Base-by-base conservation (phyloP, 2,797 vertebrate genomes). In the Eulemur mongoz region DNA sequence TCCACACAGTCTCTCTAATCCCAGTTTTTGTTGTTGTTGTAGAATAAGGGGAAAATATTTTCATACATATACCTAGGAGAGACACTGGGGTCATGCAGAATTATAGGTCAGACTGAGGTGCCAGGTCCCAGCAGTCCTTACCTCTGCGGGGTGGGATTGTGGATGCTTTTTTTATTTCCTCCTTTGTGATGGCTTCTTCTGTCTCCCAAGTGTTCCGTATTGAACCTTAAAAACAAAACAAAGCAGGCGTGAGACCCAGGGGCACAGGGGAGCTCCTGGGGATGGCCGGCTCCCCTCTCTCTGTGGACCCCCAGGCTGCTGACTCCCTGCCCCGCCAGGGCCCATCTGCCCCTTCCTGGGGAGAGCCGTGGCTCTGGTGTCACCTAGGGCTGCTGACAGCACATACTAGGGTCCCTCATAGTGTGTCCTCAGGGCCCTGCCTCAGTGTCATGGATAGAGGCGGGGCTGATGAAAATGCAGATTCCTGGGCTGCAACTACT, bases 11-110 rank as follows among this genome's bases (percentile, higher is more conserved):
- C 86, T 89, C 78, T 91, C 45, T 57, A 65, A 88, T 72, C 61
- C 15, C 14, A 27, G 15, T 45, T 95, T 59, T 80, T 85, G 22
- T 81, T 61, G 18, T 35, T 83, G 32, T 70, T 57, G 43, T 93
- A 84, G 90, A 79, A 70, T 48, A 87, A 73, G 67, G 67, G 92
- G 89, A 54, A 88, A 78, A 30, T 81, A 85, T 70, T 75, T 89
- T 76, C 63, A 50, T 69, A 70, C 10, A 17, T 52, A 43, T 35
- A 35, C 52, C 45, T 89, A n/a, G 59, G 38, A 87, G 89, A 69
- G 90, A 70, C 52, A 38, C 43, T 54, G 23, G 20, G n/a, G 57
- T 17, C 59, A 2, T 30, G 18, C 18, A 20, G 65, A 76, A 27
- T 94, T 86, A 63, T 25, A 93, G 76, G 23, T 76, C 11, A 63